phyloP scores from a whole-genome alignment of 1,140 invertebrate genomes.

The Neuroterus valhalla region DNA sequence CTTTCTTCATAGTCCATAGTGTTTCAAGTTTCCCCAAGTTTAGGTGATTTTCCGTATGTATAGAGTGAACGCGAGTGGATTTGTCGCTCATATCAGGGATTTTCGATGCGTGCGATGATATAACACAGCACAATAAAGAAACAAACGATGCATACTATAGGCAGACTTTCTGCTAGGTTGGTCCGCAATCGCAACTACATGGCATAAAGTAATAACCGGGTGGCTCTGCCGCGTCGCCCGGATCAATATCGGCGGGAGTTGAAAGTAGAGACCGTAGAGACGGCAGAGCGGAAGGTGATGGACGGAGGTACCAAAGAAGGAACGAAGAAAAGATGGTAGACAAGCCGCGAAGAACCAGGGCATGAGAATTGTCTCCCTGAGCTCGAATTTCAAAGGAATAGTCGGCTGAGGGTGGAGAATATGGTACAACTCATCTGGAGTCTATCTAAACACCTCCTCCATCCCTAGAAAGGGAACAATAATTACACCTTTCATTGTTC shows the following conservation, averaged over 20 bases:
- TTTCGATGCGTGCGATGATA: neutral
- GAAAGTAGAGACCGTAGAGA: constrained; percentile 44
- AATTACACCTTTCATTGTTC: too few relatives aligned
- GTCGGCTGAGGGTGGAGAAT: too few relatives aligned
- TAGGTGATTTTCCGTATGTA: neutral
- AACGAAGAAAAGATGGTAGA: constrained; percentile 39
- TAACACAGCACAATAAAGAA: neutral
- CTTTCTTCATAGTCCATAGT: constrained; percentile 2
- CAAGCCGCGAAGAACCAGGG: constrained; percentile 4
- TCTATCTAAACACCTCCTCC: too few relatives aligned
- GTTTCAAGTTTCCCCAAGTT: constrained; percentile 13
- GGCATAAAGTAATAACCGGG: constrained; percentile 64
- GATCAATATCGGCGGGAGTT: constrained; percentile 68
- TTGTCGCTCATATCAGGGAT: constrained; percentile 7
- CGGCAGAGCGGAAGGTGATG: constrained; percentile 35
- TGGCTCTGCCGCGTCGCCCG: constrained; percentile 50
- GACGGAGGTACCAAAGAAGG: constrained; percentile 50
- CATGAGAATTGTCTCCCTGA: neutral
- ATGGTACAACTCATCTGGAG: too few relatives aligned
- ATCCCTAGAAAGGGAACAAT: too few relatives aligned
- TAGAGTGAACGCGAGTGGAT: constrained; percentile 1
- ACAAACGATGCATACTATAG: neutral
- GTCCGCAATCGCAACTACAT: constrained; percentile 59
- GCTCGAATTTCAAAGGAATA: too few relatives aligned
- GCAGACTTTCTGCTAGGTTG: neutral